Evolutionary conservation across 1,140 invertebrate species (phyloP), one percentile per base, ranked within the genome.

Genomic region (Cardiocondyla obscurior): DNA sequence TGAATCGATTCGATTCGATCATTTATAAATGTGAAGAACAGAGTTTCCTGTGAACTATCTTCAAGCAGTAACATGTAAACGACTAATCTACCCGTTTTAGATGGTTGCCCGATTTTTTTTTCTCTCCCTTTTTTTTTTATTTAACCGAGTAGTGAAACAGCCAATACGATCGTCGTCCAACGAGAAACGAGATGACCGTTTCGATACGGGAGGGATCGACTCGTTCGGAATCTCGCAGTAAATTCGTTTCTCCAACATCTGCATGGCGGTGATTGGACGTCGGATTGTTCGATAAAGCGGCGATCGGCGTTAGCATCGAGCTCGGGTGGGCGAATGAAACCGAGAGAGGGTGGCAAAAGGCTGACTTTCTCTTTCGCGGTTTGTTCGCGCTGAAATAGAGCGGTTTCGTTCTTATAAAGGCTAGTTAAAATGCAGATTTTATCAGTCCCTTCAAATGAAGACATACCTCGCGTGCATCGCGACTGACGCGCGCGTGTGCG

Each of bases 231-330:
- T 79, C 72, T 76, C 74, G 16, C 25, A 51, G 74, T 77, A 69
- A 79, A 69, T 65, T 79, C 74, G 62, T 79, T 79, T 79, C 39
- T 19, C 46, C 33, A 79, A 79, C 74, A 79, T 79, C 74, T 79
- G 74, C 74, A 49, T 36, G 16, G 36, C 46, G 62, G 28, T 79
- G 60, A 69, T 69, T 67, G 74, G 30, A 79, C 36, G 46, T 60
- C 33, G 74, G 62, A 79, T 79, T 53, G 74, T 69, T 79, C 74
- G 74, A 69, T 69, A 49, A 79, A 79, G 33, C 62, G 74, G 36
- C 72, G 72, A 74, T 74, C 39, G 53, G 25, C 60, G 74, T 77
- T 77, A 77, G 73, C 44, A 65, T 25, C 73, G 58, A 62, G 46
- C 53, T 51, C 44, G 60, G 42, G 16, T 19, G 74, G 60, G 22